These are phyloP conservation scores for Drosophila bipectinata DNA, from an alignment of 1,140 invertebrate genomes.

Conservation along the genomic window DNA sequence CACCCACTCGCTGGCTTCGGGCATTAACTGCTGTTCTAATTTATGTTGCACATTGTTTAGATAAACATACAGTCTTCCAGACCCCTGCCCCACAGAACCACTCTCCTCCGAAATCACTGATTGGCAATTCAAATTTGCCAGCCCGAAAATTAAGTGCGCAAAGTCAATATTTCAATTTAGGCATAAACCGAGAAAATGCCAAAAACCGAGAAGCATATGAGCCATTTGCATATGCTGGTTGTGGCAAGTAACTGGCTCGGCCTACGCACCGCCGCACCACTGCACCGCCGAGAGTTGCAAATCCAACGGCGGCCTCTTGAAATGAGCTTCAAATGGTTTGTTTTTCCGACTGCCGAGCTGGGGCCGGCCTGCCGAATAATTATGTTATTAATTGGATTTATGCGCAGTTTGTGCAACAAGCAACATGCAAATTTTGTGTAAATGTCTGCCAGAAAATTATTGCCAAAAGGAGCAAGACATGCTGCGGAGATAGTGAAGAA, in stretches of 20 bases:
- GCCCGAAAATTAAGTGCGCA: conserved; percentile 75
- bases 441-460: conserved; percentile 27
- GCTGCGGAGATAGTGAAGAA: not conserved
- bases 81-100: not conserved
- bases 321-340: conserved; percentile 65
- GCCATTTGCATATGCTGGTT: conserved; percentile 48
- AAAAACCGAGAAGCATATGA: conserved; percentile 57
- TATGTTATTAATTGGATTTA: conserved; percentile 82
- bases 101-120: conserved; percentile 33
- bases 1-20: conserved; percentile 19
- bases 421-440: conserved; percentile 61
- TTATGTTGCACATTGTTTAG: conserved; percentile 76
- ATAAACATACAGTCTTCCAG: conserved; percentile 19
- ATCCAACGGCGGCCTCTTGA: conserved; percentile 51
- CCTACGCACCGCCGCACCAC: conserved; percentile 45
- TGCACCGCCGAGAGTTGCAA: conserved; percentile 36
- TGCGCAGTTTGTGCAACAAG: conserved; percentile 68
- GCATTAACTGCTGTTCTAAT: conserved; percentile 68
- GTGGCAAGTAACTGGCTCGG: conserved; percentile 49
- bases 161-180: conserved; percentile 80
- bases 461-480: conserved; percentile 4
- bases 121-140: conserved; percentile 78
- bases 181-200: conserved; percentile 25
- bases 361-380: conserved; percentile 63
- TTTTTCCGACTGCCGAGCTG: conserved; percentile 13